These are phyloP conservation scores for Cebus imitator DNA, from an alignment of 2,113 vertebrate species.

Conservation along the genomic window DNA sequence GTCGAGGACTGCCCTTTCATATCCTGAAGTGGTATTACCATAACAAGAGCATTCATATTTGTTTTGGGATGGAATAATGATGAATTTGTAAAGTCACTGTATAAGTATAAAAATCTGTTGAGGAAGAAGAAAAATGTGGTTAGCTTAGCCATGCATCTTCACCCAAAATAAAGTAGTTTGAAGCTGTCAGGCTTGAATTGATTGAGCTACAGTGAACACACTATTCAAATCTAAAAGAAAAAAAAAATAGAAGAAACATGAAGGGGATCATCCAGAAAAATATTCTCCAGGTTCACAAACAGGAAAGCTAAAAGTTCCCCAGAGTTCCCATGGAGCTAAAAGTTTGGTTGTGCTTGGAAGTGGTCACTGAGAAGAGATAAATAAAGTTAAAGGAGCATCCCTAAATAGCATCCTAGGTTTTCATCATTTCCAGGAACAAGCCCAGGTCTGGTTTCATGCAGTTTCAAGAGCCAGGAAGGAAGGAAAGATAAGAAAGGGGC, in stretches of 20 bases:
- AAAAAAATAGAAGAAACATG: neutral
- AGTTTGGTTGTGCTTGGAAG: neutral
- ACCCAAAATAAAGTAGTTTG: neutral
- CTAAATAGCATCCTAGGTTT: neutral
- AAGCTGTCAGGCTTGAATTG: neutral
- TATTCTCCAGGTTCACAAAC: neutral
- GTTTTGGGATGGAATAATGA: neutral
- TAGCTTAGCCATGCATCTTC: neutral
- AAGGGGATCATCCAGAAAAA: neutral
- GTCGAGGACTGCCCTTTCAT: neutral
- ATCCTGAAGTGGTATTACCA: neutral
- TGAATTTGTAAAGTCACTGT: neutral
- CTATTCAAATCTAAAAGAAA: neutral
- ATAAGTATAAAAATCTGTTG: neutral
- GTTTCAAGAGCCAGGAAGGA: neutral
- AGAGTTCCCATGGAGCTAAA: neutral
- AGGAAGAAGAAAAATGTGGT: neutral
- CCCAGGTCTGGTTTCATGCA: neutral
- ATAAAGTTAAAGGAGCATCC: neutral
- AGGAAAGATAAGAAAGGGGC: neutral
- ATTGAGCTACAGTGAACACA: neutral
- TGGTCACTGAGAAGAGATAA: neutral
- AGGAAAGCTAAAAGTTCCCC: neutral
- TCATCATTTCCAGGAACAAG: neutral
- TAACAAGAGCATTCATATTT: neutral